phyloP scores from a whole-genome alignment of 2,888 invertebrate genomes.

The Caprella mutica region DNA sequence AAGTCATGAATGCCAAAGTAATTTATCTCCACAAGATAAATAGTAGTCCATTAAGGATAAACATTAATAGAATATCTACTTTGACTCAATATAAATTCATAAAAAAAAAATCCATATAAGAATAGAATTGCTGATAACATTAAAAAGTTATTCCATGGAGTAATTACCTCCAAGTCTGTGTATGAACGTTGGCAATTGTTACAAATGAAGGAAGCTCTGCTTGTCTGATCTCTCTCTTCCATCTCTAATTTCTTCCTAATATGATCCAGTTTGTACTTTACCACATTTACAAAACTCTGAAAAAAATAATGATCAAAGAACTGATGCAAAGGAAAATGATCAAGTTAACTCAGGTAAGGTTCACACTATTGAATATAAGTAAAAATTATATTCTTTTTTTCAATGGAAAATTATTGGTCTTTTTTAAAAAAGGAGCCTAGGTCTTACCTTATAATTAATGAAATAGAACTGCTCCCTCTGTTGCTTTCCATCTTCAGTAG shows the following conservation, averaged over 20 bases:
- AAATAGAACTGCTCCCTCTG: slow-evolving; percentile 95
- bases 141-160: no score
- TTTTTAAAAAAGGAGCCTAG: not conserved
- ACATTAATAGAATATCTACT: no score
- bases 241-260: slow-evolving; percentile 90
- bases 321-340: no score
- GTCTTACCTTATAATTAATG: slow-evolving; percentile 75
- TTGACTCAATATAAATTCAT: no score
- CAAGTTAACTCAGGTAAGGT: not conserved
- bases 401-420: not conserved
- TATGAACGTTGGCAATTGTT: slow-evolving; percentile 82
- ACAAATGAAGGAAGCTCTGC: slow-evolving; percentile 85
- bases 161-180: slow-evolving; percentile 73
- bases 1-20: no score
- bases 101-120: no score
- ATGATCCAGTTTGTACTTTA: slow-evolving; percentile 91
- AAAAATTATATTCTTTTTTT: not conserved
- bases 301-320: no score
- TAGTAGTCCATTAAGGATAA: no score
- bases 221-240: slow-evolving; percentile 44
- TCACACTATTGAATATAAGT: not conserved
- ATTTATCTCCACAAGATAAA: no score
- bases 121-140: no score
- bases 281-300: slow-evolving; percentile 84
- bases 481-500: slow-evolving; percentile 83